A percentile compares a stretch with the other conserved stretches of the same genome.
Evolutionary conservation across 1,140 invertebrate genomes (phyloP).

Genomic region (Paralvinella palmiformis): DNA sequence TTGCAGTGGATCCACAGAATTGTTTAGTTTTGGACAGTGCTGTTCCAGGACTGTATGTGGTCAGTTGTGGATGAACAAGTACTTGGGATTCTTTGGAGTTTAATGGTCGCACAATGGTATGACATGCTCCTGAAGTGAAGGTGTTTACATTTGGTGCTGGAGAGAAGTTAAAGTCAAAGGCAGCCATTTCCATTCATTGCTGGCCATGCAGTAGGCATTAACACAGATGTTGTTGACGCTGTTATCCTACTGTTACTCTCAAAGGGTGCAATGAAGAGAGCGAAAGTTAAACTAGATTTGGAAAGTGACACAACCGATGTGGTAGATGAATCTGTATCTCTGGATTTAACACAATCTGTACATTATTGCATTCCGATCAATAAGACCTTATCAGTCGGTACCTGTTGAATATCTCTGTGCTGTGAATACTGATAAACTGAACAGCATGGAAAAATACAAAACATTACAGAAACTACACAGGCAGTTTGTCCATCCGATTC

Average conservation of each 20-base stretch:
- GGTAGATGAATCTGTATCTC: slow-evolving; percentile 15
- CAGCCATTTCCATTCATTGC: slow-evolving; percentile 16
- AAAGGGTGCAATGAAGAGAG: slow-evolving; percentile 18
- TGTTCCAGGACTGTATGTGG: slow-evolving; percentile 22
- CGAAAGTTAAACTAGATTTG: slow-evolving; percentile 21
- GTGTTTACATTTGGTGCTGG: slow-evolving; percentile 25
- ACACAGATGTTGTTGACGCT: slow-evolving; percentile 20
- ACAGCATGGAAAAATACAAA: not conserved
- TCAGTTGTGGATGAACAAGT: slow-evolving; percentile 20
- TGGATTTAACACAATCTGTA: slow-evolving; percentile 22
- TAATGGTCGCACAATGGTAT: slow-evolving; percentile 3
- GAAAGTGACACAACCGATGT: slow-evolving; percentile 21
- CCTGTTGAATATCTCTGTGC: not conserved
- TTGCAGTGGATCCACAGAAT: slow-evolving; percentile 20
- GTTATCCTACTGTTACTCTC: slow-evolving; percentile 20
- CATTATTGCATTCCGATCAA: slow-evolving; percentile 22
- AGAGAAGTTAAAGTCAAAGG: slow-evolving; percentile 14
- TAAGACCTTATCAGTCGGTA: not conserved
- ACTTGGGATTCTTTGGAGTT: slow-evolving; percentile 16
- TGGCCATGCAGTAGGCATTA: slow-evolving; percentile 14
- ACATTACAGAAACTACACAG: not conserved
- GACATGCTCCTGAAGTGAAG: not conserved
- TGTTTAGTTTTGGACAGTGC: slow-evolving; percentile 24
- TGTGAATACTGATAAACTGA: not conserved
- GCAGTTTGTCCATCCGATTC: not conserved